A percentile compares a stretch with the other conserved stretches of the same genome.
Evolutionary conservation across 92 coral and sea anemone species (phyloP).

Genomic region (Phenganax stokvisi): DNA sequence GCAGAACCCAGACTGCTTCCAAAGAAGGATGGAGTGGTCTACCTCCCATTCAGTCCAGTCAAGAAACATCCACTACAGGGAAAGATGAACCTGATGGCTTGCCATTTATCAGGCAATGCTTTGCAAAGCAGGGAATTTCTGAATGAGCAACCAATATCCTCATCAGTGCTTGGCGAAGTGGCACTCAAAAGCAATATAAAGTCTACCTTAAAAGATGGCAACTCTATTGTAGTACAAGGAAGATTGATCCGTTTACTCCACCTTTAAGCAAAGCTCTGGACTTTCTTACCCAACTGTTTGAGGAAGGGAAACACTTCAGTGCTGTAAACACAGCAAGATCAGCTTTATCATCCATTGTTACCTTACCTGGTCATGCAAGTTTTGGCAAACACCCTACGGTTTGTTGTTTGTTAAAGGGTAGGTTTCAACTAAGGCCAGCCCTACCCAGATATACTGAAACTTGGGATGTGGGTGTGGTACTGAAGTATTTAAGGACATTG

Average conservation of each 20-base stretch:
- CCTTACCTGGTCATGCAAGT: neutral
- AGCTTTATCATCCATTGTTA: slow-evolving; percentile 24
- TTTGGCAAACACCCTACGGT: slow-evolving; percentile 31
- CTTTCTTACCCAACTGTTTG: slow-evolving; percentile 38
- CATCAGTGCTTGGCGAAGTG: slow-evolving; percentile 45
- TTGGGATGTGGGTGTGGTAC: slow-evolving; percentile 22
- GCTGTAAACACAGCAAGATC: slow-evolving; percentile 34
- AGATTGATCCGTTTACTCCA: slow-evolving; percentile 49
- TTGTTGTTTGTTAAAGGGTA: slow-evolving; percentile 22
- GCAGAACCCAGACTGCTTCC: neutral
- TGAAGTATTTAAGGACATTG: neutral
- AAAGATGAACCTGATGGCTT: slow-evolving; percentile 41
- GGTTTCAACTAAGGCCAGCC: slow-evolving; percentile 16
- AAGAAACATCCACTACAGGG: slow-evolving; percentile 45
- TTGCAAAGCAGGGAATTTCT: slow-evolving; percentile 34
- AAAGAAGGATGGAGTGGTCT: slow-evolving; percentile 26
- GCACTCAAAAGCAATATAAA: slow-evolving; percentile 39
- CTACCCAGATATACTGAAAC: slow-evolving; percentile 21
- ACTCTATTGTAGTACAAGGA: slow-evolving; percentile 42
- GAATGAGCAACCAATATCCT: slow-evolving; percentile 27
- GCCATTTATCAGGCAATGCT: slow-evolving; percentile 47
- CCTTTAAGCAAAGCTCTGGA: slow-evolving; percentile 41
- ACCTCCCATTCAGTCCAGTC: slow-evolving; percentile 52
- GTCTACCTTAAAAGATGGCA: slow-evolving; percentile 37
- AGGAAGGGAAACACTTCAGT: slow-evolving; percentile 10